Evolutionary conservation across 2,113 vertebrate genomes (phyloP), one percentile per base, ranked within the genome.

Genomic region (Malurus alboscapulatus): DNA sequence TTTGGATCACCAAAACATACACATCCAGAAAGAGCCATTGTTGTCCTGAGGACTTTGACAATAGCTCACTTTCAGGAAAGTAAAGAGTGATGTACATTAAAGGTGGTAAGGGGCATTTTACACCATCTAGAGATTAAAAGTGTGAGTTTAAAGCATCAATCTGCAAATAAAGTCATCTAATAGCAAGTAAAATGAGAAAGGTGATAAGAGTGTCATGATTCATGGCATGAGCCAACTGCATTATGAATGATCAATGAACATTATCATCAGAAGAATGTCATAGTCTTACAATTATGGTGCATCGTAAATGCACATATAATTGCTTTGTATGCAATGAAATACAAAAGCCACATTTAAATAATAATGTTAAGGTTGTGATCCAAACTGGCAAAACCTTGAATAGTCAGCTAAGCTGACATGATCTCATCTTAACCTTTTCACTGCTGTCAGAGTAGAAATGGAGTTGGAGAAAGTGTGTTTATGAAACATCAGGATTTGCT

Each of bases 191-290:
- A 97, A 93, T 93, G 84, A 54, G 91, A 89, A 88, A 94, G 92
- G 93, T 97, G 93, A 96, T 97, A 93, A 96, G 94, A 95, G 92
- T 93, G 95, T 94, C 94, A 92, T 96, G 96, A 97, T 96, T 97
- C 90, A 92, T 90, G 95, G 92, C 66, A 58, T 91, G 68, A 97
- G 75, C 85, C 90, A 89, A 88, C 87, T 96, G 79, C 87, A 94
- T 97, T 97, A 96, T 95, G 96, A 97, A 97, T 97, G 96, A 98
- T 97, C 97, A 95, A 71, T 96, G 96, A 97, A 91, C 81, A 96
- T 97, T 96, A 97, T 95, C 92, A 96, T 95, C 94, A 97, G 96
- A 96, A 97, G 87, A 96, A 87, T 97, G 95, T 97, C 97, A 97
- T 90, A 91, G 79, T 96, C 76, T 96, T 93, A 96, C 94, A 97